phyloP scores from a whole-genome alignment of 2,797 vertebrate species.

The Peromyscus melanophrys region DNA sequence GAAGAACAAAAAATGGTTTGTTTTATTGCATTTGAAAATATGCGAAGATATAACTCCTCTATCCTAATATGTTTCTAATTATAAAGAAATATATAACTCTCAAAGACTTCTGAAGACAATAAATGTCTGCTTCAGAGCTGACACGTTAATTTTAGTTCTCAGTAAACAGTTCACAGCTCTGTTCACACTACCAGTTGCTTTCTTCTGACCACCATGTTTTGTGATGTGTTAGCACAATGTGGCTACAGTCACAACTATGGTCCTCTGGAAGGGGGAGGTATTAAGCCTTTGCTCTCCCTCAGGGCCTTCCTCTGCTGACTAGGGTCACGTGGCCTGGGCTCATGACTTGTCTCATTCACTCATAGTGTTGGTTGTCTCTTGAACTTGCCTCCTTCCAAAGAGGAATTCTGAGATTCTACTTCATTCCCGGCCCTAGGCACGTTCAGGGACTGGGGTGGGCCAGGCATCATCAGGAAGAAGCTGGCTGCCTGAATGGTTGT shows the following conservation, averaged over 20 bases:
- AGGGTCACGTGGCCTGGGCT: neutral
- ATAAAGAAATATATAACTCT: neutral
- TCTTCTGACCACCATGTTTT: neutral
- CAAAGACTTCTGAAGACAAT: neutral
- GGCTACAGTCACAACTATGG: neutral
- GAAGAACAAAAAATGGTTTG: neutral
- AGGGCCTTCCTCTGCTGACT: neutral
- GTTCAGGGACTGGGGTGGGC: neutral
- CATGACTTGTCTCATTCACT: neutral
- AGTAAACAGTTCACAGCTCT: neutral
- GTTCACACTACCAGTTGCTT: neutral
- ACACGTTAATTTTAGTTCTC: neutral
- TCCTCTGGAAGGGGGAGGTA: neutral
- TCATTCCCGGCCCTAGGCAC: neutral
- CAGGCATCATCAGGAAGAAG: rapidly evolving
- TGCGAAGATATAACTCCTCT: neutral
- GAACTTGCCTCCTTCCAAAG: neutral
- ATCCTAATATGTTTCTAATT: neutral
- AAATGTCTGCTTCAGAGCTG: neutral
- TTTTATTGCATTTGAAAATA: constrained; percentile 3
- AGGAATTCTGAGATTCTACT: neutral
- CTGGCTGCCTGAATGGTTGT: neutral
- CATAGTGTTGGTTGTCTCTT: neutral
- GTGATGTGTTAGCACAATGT: neutral
- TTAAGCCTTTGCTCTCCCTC: neutral